Evolutionary conservation across 2,797 vertebrate genomes (phyloP).

Genomic region (Falco novaeseelandiae): DNA sequence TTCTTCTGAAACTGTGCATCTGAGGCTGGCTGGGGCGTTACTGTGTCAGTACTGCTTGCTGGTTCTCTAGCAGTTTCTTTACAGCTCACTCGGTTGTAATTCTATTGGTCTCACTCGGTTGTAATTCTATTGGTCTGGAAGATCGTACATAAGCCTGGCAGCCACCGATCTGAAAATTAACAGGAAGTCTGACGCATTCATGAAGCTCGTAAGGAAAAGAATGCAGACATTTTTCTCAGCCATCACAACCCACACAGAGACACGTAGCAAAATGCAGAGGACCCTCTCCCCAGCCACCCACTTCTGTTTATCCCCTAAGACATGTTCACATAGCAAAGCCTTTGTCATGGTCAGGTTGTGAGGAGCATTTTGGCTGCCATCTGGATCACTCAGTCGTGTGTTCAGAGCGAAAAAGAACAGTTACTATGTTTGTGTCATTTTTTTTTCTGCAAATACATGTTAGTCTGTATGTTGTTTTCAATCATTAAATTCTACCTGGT

Average conservation of each 20-base stretch:
- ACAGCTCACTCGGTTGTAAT: background rate
- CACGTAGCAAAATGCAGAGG: background rate
- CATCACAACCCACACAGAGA: background rate
- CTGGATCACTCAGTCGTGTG: background rate
- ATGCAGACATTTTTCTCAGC: background rate
- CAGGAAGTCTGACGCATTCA: background rate
- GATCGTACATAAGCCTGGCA: background rate
- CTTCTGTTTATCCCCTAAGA: background rate
- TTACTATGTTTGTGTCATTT: background rate
- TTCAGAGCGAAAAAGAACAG: background rate
- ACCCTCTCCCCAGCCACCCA: background rate
- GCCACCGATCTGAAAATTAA: background rate
- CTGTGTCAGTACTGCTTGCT: background rate
- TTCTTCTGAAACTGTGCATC: background rate
- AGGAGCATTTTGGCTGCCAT: background rate
- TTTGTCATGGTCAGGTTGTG: background rate
- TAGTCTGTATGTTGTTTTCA: background rate
- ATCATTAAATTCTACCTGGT: background rate
- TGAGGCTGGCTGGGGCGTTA: background rate
- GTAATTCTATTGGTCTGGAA: background rate
- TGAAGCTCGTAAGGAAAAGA: background rate
- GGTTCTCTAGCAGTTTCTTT: background rate
- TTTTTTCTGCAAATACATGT: background rate
- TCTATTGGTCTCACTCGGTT: no score
- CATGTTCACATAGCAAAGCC: background rate